Base-by-base conservation (phyloP, 2,797 vertebrate species). In the Sebastes vulpes region DNA sequence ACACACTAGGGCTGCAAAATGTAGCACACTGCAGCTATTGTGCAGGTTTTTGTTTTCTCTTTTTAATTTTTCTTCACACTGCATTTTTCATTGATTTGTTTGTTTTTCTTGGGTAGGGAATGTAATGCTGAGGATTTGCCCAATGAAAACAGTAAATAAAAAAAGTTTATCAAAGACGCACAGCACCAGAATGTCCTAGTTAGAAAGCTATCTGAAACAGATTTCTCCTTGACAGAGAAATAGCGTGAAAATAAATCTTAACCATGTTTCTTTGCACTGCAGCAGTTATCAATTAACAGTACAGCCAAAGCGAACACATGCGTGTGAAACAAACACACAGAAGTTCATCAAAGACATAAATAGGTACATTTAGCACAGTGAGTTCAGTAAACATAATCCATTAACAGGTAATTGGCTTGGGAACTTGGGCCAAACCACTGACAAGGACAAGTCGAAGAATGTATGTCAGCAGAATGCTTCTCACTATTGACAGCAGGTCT, bases 91-190 rank as follows among this genome's bases (percentile, higher is more conserved):
- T 1, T 32, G 26, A 65, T 70, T 75, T 50, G 7, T 28, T 50
- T 26, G 9, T 61, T 75, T 63, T 66, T 57, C 21, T 48, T 58
- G 10, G 12, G 31, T 53, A 28, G 23, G 42, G 14, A 77, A 68
- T 84, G 18, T 53, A 76, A 80, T 64, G 46, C 48, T 31, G 35
- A 69, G 66, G 57, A 79, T 88, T 81, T 88, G 23, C 29, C 52
- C 63, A 70, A 14, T 60, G 59, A 78, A 72, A 35, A 79, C 63
- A 88, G 79, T 81, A 20, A 70, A 72, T 77, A 66, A 69, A 77
- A 66, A 81, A 70, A 61, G 79, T 28, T 84, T 73, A 88, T 83
- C 79, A 54, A 67, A 76, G 35, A 53, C 1, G 5, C 65, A 57
- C 77, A 82, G 70, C 61, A 78, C 7, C 69, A 75, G 65, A 60